phyloP scores from a whole-genome alignment of 2,888 invertebrate genomes.

The Phalangium opilio region DNA sequence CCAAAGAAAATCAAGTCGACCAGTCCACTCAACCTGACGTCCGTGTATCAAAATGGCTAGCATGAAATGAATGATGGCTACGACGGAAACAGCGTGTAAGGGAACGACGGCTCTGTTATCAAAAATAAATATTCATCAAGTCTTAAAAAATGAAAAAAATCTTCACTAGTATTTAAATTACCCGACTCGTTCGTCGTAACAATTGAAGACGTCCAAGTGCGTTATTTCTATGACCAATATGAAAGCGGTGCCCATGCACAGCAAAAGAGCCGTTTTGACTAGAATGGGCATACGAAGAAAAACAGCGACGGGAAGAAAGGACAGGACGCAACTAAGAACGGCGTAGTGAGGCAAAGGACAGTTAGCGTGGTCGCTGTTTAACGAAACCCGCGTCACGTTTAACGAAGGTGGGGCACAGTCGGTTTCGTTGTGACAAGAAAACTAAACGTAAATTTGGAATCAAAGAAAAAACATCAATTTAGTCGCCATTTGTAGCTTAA shows the following conservation, averaged over 20 bases:
- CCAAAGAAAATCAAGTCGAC: slow-evolving; percentile 44
- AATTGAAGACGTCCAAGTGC: slow-evolving; percentile 60
- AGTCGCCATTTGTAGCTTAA: too few species aligned
- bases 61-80: slow-evolving; percentile 66
- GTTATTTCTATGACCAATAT: slow-evolving; percentile 63
- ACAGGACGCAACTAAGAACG: slow-evolving; percentile 64
- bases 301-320: slow-evolving; percentile 66
- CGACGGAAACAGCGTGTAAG: slow-evolving; percentile 47
- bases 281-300: slow-evolving; percentile 68
- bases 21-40: slow-evolving; percentile 66
- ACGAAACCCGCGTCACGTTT: slow-evolving; percentile 11
- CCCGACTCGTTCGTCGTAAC: slow-evolving; percentile 63
- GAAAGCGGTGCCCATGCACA: slow-evolving; percentile 63
- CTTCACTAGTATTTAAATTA: slow-evolving; percentile 33
- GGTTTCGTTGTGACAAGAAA: slow-evolving; percentile 19
- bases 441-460: slow-evolving; percentile 16
- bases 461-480: slow-evolving; percentile 10
- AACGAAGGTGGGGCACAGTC: slow-evolving; percentile 10
- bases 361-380: slow-evolving; percentile 47
- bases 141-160: neutral
- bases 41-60: slow-evolving; percentile 69
- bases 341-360: slow-evolving; percentile 78
- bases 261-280: slow-evolving; percentile 58
- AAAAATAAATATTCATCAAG: neutral
- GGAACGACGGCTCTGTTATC: slow-evolving; percentile 46